Base-by-base conservation (phyloP, 2,113 vertebrate genomes). In the Agapornis roseicollis region DNA sequence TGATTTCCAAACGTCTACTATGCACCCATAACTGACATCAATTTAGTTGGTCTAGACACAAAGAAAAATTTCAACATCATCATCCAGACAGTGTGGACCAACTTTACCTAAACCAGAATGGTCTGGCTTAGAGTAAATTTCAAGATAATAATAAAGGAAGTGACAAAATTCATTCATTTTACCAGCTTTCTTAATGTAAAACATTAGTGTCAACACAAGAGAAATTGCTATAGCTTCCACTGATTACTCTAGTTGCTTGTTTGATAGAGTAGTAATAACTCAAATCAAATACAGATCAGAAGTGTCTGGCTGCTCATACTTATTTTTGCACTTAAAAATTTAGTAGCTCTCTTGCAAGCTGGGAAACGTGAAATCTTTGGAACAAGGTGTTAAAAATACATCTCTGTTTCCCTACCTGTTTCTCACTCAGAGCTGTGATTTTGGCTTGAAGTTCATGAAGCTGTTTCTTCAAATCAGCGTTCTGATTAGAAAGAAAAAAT, bases 371-470 rank as follows among this genome's bases (percentile, higher is more conserved):
- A 79, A 94, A 95, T 94, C 93, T 98, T 97, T 97, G 97, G 94
- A 98, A 97, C 19, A 78, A 33, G 19, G 83, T 95, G 85, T 98
- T 98, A 98, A 97, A 98, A 97, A 98, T 97, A 96, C 37, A 91
- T 72, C 49, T 84, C 73, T 78, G 39, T 94, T 93, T 94, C 79
- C 97, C 94, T 98, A 99, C 99, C 99, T 99, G 99, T 97, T 99
- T 99, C 98, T 99, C 99, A 97, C 99, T 99, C 97, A 99, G 98
- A 68, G 99, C 98, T 93, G 99, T 99, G 98, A 99, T 99, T 98
- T 99, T 99, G 91, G 99, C 99, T 98, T 99, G 99, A 92, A 99
- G 99, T 98, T 99, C 99, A 93, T 99, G 99, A 97, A 99, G 99
- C 93, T 99, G 99, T 98, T 99, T 99, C 98, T 99, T 99, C 98